phyloP scores from a whole-genome alignment of 2,113 vertebrate genomes.

The Oceanites oceanicus region DNA sequence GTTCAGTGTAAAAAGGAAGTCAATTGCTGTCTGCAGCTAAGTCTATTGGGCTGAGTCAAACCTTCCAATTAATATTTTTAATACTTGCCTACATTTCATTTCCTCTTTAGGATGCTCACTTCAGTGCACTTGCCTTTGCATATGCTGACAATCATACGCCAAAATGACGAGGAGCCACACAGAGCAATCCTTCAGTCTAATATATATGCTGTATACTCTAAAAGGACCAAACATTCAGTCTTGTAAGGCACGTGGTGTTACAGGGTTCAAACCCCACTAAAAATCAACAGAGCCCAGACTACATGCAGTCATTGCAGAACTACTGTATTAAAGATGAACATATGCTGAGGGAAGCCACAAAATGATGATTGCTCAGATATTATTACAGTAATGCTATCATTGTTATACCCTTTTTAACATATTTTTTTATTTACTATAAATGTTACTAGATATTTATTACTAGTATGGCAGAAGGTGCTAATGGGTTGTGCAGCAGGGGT shows the following conservation, averaged over 20 bases:
- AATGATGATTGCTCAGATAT: neutral
- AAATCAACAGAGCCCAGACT: neutral
- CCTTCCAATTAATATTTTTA: neutral
- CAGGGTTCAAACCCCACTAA: neutral
- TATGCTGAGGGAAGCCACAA: neutral
- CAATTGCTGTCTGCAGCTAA: neutral
- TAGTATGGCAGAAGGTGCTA: neutral
- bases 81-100: neutral
- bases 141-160: neutral
- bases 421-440: neutral
- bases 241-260: neutral
- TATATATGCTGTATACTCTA: neutral
- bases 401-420: neutral
- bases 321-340: neutral
- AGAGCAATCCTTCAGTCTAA: neutral
- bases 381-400: neutral
- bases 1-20: neutral
- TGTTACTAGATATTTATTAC: neutral
- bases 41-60: neutral
- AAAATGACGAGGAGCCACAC: accelerated
- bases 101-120: neutral
- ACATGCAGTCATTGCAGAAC: neutral
- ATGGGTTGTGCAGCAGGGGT: neutral
- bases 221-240: neutral
- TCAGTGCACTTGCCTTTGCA: neutral